Percentiles rank a stretch among this genome's conserved stretches.
Conservation (phyloP, 2,888 invertebrate genomes). For the Ichneumoninae sp. region DNA sequence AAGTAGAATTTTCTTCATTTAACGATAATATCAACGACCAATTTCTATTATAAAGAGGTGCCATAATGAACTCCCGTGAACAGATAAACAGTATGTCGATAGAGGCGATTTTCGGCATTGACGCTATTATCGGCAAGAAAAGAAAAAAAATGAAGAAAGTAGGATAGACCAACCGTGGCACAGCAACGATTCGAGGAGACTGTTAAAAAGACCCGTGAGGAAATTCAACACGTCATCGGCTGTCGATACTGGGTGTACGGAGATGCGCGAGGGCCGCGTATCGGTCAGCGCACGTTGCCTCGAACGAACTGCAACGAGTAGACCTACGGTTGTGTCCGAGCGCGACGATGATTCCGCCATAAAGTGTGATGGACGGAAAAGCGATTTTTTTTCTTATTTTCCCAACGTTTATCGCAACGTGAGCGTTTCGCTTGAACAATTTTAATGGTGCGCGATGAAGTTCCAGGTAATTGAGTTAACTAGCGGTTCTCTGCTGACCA, state of each 20-base stretch:
- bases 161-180: slow-evolving; percentile 33
- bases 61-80: background rate
- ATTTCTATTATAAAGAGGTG: background rate
- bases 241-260: slow-evolving; percentile 57
- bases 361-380: slow-evolving; percentile 46
- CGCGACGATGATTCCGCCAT: slow-evolving; percentile 35
- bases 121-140: slow-evolving; percentile 12
- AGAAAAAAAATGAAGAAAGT: slow-evolving; percentile 11
- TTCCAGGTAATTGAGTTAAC: background rate
- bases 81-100: background rate
- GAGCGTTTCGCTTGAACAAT: background rate
- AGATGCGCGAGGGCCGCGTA: slow-evolving; percentile 27
- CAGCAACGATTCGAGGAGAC: slow-evolving; percentile 35
- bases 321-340: slow-evolving; percentile 35
- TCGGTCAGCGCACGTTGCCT: slow-evolving; percentile 33
- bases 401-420: background rate
- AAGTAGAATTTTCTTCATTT: background rate
- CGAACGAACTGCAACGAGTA: slow-evolving; percentile 38
- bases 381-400: slow-evolving; percentile 17
- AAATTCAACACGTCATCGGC: slow-evolving; percentile 66
- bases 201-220: slow-evolving; percentile 56
- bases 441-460: background rate
- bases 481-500: background rate
- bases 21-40: background rate
- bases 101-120: slow-evolving; percentile 11